Evolutionary conservation across 2,888 invertebrate species (phyloP), one percentile per base, ranked within the genome.

Genomic region (Campoletis raptor): DNA sequence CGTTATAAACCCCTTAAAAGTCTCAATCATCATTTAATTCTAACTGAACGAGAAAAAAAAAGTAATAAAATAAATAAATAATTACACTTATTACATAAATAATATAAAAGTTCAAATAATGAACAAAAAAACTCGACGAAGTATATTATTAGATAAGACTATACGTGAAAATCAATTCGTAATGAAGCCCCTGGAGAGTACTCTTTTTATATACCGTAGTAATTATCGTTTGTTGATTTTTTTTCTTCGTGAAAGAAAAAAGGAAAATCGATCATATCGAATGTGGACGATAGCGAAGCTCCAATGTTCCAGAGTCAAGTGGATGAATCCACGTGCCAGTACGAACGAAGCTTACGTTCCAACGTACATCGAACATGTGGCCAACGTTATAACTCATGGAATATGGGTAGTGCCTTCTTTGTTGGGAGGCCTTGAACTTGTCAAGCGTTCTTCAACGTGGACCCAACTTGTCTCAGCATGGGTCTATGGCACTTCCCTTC

Each of bases 351-450:
- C 98, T 1, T 99, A 99, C 94, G 96, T 96, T 90, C 98, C 99
- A 67, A 98, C 99, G 15, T 95, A 97, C 95, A 96, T 98, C 89
- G 99, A 99, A 94, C 98, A 99, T 93, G 95, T 98, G 87, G 98
- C 99, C 70, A 99, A 99, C 95, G 97, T 99, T 70, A 95, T 98
- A 91, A 98, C 98, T 48, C 99, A 99, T 94, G 98, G 98, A 81
- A 96, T 98, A 85, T 98, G 97, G 96, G 97, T 98, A 76, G 95
- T 98, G 89, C 98, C 98, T 67, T 98, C 98, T 90, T 95, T 98
- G n/a, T 94, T 97, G 83, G 98, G 97, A 7, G 96, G 97, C 81
- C 95, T 96, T 76, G 96, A 97, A 93, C 95, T 99, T 91, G 95
- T 98, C 85, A 96, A 96, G 88, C 96, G 98, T 89, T 97, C 98